Base-by-base conservation (phyloP, 2,113 vertebrate species). In the Austrofundulus limnaeus region DNA sequence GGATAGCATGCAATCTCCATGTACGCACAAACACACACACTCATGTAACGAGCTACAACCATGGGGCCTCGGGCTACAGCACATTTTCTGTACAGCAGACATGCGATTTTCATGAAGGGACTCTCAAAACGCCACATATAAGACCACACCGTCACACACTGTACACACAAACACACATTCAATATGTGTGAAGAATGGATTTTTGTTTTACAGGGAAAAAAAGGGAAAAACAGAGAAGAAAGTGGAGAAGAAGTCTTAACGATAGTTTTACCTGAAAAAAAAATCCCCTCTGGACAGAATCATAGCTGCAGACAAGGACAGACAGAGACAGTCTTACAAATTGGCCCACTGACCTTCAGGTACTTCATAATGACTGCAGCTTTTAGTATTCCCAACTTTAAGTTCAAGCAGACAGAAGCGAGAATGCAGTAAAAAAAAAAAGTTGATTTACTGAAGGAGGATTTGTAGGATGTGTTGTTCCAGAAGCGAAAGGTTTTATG, bases 61-160 rank as follows among this genome's bases (percentile, higher is more conserved):
- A 51, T 19, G 60, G 41, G 76, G 85, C 81, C 78, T 58, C 38
- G 77, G 85, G 87, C 89, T 85, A 77, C 76, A 68, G 78, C 80
- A 80, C 85, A 88, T 88, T 84, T 90, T 83, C 61, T 83, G 78
- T 78, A 69, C 65, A 65, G 52, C 57, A 87, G 81, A 75, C 66
- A 70, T 72, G 68, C 82, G 73, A 66, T 75, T 72, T 84, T 84
- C 78, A 87, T 69, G 77, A 70, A 73, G 72, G 68, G 69, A 70
- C 75, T 75, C 74, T 78, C 70, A 75, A 86, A 59, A 67, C 63
- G 66, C 64, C 55, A 50, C 68, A 31, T 54, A 54, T 31, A 78
- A 25, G 46, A 63, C 19, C 42, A 38, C 60, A 77, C 61, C 37
- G 48, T 60, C 47, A 72, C 51, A 66, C 37, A 47, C 61, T 41